Base-by-base conservation (phyloP, 2,797 vertebrate genomes). In the Pteronotus mesoamericanus region DNA sequence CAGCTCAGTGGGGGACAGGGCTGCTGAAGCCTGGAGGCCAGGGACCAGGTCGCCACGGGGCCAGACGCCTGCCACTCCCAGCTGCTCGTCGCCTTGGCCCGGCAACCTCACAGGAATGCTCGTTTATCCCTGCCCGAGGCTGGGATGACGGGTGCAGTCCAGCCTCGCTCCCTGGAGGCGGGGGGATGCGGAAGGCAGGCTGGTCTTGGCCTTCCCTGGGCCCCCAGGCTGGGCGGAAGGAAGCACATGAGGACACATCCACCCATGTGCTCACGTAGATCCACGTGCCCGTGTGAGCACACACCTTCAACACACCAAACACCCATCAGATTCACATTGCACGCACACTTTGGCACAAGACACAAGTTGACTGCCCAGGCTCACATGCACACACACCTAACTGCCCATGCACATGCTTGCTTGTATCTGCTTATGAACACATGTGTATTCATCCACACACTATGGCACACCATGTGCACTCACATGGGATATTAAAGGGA, bases 111-210 rank as follows among this genome's bases (percentile, higher is more conserved):
- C 59, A 59, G 39, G 51, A 88, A 72, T 9, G 72, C 84, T 83
- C 85, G 22, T 86, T 90, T 32, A 57, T 83, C 85, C 93, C 89
- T 78, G 84, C 91, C 74, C 12, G 53, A 86, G 79, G 89, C 44
- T 57, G 66, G 66, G 21, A 69, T 26, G 24, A 18, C 11, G 42
- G 4, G 34, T n/a, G 46, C 29, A 39, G 7, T 16, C 53, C 80
- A 29, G 39, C 37, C 68, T 80, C 19, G 2, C 15, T 48, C 22
- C 29, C 34, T 5, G 29, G 66, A 59, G 39, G 57, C 5, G 24
- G 55, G 22, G 86, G 14, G 4, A 9, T 7, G 19, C 29, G 9
- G 51, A 71, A 69, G 64, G 53, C 44, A 71, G 74, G 55, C 53
- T 21, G 48, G n/a, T 69, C 53, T 82, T 72, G 72, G 83, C n/a